phyloP scores from a whole-genome alignment of 2,113 vertebrate species.

The Murina feae region DNA sequence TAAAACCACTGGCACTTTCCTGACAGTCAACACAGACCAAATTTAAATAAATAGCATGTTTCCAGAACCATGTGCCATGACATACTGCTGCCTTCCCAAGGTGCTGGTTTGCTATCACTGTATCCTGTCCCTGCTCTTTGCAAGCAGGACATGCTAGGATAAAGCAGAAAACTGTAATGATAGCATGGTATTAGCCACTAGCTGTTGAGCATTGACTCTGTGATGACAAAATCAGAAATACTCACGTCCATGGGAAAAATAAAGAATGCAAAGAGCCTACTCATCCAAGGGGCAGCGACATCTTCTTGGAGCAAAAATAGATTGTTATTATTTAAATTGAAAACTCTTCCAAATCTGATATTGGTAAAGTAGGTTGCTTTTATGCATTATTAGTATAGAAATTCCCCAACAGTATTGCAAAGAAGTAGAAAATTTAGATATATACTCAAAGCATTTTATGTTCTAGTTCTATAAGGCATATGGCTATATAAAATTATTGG shows the following conservation, averaged over 20 bases:
- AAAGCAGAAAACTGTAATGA: not conserved
- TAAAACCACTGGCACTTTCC: not conserved
- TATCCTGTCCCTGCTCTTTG: not conserved
- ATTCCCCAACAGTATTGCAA: not conserved
- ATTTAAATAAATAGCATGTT: not conserved
- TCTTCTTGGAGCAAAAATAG: not conserved
- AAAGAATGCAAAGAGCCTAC: not conserved
- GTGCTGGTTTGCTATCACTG: not conserved
- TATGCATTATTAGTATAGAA: not conserved
- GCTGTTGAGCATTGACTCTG: accelerated
- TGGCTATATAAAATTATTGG: not conserved
- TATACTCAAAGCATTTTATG: not conserved
- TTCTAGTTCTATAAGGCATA: not conserved
- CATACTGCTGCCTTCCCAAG: accelerated
- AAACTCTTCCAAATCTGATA: not conserved
- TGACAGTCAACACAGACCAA: not conserved
- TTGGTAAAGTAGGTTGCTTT: not conserved
- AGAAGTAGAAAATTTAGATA: not conserved
- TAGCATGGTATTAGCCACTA: not conserved
- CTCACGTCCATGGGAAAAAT: not conserved
- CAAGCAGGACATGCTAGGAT: not conserved
- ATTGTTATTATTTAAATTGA: not conserved
- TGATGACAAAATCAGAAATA: not conserved
- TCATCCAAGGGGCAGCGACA: not conserved
- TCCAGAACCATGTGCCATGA: accelerated